Conservation (phyloP, 2,888 invertebrate genomes). For the Aplocera efformata region DNA sequence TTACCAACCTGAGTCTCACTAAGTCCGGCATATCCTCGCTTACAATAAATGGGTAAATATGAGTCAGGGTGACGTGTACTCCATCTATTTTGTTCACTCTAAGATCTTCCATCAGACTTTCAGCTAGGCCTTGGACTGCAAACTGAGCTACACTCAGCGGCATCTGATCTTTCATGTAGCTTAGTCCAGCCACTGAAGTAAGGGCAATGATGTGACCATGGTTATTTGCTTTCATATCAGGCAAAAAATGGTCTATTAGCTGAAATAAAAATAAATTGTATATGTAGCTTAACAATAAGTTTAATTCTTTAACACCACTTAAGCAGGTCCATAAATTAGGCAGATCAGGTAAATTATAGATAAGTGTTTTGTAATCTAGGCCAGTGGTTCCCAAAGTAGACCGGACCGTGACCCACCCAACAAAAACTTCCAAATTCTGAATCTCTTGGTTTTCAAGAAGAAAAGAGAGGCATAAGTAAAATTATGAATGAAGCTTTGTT, state of each 20-base stretch:
- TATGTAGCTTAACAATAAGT: no score
- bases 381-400: no score
- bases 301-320: no score
- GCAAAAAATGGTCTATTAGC: conserved; percentile 81
- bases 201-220: conserved; percentile 82
- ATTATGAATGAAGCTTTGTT: no score
- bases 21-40: conserved; percentile 73
- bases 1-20: conserved; percentile 74
- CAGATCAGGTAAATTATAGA: no score
- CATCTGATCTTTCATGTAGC: conserved; percentile 79
- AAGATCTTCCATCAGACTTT: conserved; percentile 82
- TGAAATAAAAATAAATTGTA: conserved; percentile 41
- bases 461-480: no score
- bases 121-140: conserved; percentile 83
- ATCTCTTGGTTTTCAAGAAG: no score
- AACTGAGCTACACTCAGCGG: conserved; percentile 83
- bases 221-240: conserved; percentile 79
- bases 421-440: no score
- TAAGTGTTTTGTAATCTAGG: no score
- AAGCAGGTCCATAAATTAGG: no score
- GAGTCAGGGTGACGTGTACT: conserved; percentile 80
- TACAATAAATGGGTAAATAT: conserved; percentile 83
- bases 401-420: no score
- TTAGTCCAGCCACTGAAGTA: conserved; percentile 82
- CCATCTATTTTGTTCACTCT: conserved; percentile 77